A percentile compares a stretch with the other conserved stretches of the same genome.
Conservation (phyloP, 37 sponge, comb jelly and placozoan species). For the Halisarca cf. caerulea region DNA sequence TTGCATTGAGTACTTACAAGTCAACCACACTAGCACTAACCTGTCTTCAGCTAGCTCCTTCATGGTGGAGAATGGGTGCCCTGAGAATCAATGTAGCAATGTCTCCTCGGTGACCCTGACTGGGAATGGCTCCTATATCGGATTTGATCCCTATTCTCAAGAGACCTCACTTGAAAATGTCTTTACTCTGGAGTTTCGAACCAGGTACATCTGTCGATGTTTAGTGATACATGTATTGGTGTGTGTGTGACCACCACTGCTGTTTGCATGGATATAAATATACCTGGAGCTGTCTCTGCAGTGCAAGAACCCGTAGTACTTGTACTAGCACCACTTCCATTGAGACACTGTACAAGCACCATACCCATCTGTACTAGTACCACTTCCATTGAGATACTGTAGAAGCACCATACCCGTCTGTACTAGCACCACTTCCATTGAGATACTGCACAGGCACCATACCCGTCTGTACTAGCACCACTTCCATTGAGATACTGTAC, state of each 20-base stretch:
- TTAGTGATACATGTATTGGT: neutral
- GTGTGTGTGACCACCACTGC: neutral
- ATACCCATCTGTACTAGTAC: too few species aligned
- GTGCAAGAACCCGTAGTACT: too few species aligned
- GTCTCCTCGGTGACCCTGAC: conserved; percentile 46
- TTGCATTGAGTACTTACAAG: conserved; percentile 42
- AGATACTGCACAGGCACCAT: too few species aligned
- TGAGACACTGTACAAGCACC: too few species aligned
- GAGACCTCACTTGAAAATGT: neutral
- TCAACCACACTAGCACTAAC: neutral
- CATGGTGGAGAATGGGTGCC: conserved; percentile 43
- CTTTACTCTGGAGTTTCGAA: conserved; percentile 26
- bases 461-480: too few species aligned
- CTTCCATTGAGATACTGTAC: too few species aligned
- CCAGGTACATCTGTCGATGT: conserved; percentile 24
- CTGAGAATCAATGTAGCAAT: conserved; percentile 46
- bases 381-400: too few species aligned
- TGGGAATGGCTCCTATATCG: conserved; percentile 42
- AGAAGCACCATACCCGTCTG: too few species aligned
- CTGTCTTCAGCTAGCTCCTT: conserved; percentile 16
- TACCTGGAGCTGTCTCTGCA: neutral
- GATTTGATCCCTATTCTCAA: neutral
- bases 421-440: too few species aligned
- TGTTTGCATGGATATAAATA: neutral
- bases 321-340: too few species aligned